These are phyloP conservation scores for Tyrannus savana DNA, from an alignment of 2,113 vertebrate genomes.

Conservation along the genomic window DNA sequence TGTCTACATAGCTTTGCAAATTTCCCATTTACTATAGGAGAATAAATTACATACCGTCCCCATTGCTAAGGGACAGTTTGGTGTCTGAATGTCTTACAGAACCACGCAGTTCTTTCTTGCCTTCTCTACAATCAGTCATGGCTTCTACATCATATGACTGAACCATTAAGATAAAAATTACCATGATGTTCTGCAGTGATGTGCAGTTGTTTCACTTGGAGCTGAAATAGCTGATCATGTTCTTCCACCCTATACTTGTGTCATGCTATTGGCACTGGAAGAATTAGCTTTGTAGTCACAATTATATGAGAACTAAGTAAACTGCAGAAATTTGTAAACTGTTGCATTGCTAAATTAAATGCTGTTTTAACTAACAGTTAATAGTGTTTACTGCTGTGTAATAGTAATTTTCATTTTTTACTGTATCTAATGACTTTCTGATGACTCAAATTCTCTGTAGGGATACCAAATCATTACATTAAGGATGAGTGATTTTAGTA, in stretches of 20 bases:
- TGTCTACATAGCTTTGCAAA: background rate
- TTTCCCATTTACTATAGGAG: background rate
- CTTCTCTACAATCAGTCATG: background rate
- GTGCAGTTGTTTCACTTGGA: background rate
- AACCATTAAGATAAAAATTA: background rate
- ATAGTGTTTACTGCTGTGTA: constrained; percentile 87
- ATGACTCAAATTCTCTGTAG: constrained; percentile 87
- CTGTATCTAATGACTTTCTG: constrained; percentile 89
- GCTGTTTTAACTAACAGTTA: constrained; percentile 88
- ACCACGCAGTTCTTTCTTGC: background rate
- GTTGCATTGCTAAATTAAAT: constrained; percentile 84
- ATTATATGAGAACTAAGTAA: constrained; percentile 77
- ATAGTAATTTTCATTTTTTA: constrained; percentile 89
- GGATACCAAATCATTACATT: constrained; percentile 86
- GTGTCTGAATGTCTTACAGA: background rate
- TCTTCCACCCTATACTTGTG: background rate
- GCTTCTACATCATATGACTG: background rate
- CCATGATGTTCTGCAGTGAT: background rate
- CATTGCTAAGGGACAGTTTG: background rate
- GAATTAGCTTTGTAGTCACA: constrained; percentile 70
- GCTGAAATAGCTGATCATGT: background rate
- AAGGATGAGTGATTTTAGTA: constrained; percentile 88
- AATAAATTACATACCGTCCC: background rate
- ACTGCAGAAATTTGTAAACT: constrained; percentile 80
- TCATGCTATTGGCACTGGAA: constrained; percentile 39